A percentile compares a stretch with the other conserved stretches of the same genome.
These are phyloP conservation scores for Morone chrysops DNA, from an alignment of 2,113 vertebrate species.

Conservation along the genomic window DNA sequence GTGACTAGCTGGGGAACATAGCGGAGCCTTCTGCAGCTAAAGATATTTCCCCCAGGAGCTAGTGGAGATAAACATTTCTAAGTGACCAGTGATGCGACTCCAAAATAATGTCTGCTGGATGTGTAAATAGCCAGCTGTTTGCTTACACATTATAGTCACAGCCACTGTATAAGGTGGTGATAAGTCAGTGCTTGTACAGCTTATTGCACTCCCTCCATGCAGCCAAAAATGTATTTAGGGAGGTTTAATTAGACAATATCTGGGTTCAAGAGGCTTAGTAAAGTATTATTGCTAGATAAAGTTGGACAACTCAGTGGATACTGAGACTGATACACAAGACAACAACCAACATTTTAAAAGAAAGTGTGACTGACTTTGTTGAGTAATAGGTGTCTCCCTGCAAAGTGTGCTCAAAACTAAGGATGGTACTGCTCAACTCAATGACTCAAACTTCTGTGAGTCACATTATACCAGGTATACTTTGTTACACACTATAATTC, in stretches of 20 bases:
- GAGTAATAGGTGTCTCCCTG: not conserved
- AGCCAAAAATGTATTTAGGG: not conserved
- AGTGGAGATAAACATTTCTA: not conserved
- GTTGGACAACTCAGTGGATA: not conserved
- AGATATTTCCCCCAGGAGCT: not conserved
- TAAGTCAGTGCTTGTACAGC: not conserved
- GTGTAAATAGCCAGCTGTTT: not conserved
- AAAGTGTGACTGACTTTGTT: not conserved
- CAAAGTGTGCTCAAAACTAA: not conserved
- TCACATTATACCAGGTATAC: conserved; percentile 13
- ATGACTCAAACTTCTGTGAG: conserved; percentile 21
- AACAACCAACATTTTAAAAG: not conserved
- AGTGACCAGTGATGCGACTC: not conserved
- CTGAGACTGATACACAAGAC: not conserved
- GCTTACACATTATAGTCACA: not conserved
- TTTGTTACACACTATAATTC: conserved; percentile 33
- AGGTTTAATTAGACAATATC: not conserved
- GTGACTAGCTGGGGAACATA: not conserved
- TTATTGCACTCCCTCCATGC: not conserved
- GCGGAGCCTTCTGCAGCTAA: not conserved
- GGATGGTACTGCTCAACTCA: not conserved
- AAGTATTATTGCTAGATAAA: not conserved
- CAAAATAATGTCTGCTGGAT: not conserved
- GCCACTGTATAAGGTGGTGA: not conserved
- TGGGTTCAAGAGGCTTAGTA: not conserved